phyloP scores from a whole-genome alignment of 1,140 invertebrate genomes.

The Hylaeus volcanicus region DNA sequence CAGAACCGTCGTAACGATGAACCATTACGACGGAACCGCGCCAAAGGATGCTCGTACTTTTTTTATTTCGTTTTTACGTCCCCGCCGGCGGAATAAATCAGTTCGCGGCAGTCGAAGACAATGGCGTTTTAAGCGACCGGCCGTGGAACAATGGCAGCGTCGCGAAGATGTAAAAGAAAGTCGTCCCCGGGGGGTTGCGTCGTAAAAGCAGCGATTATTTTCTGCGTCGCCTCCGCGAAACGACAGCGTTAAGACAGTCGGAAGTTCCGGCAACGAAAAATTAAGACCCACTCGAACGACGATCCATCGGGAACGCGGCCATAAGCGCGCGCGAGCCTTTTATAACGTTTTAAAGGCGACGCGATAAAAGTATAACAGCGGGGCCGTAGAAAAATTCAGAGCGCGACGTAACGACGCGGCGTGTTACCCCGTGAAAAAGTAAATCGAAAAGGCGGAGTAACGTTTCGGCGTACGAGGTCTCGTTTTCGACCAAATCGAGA shows the following conservation, averaged over 20 bases:
- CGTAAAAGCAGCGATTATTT: constrained; percentile 29
- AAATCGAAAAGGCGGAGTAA: not conserved
- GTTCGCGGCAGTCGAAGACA: not conserved
- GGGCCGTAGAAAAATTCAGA: not conserved
- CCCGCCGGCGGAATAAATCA: constrained; percentile 1
- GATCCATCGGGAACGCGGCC: not conserved
- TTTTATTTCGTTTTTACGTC: constrained; percentile 21
- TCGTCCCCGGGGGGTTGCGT: not conserved
- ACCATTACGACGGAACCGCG: not conserved
- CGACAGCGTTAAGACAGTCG: not conserved
- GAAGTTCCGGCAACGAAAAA: not conserved
- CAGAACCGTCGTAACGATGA: not conserved
- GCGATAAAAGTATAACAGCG: constrained; percentile 20
- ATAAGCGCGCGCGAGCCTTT: constrained; percentile 4
- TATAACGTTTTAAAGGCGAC: constrained; percentile 13
- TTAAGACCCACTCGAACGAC: not conserved
- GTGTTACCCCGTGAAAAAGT: not conserved
- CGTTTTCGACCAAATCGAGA: not conserved
- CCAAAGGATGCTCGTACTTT: not conserved
- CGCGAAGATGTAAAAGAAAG: not conserved
- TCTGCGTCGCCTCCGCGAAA: not conserved
- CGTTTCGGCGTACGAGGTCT: not conserved
- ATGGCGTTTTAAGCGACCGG: constrained; percentile 23
- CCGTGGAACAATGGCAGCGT: not conserved
- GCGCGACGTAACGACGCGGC: not conserved